Base-by-base conservation (phyloP, 2,113 vertebrate species). In the Spea bombifrons region DNA sequence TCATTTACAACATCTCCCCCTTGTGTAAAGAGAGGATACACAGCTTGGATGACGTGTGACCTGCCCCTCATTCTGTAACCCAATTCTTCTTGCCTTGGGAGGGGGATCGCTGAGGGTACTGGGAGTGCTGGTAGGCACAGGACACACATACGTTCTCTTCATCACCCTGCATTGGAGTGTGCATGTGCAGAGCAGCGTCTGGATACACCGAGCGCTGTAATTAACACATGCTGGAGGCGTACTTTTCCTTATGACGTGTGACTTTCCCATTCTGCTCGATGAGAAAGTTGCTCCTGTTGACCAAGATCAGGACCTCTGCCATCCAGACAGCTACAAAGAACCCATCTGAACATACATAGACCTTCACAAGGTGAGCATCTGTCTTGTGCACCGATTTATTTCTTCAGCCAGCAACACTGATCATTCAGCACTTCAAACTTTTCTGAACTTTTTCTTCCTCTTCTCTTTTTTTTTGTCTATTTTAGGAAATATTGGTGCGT, bases 231-330 rank as follows among this genome's bases (percentile, higher is more conserved):
- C 87, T 86, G 89, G 86, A 88, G 88, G 87, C 88, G 87, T 87
- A 88, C 87, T 88, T 88, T 59, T 86, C 83, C 86, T 85, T 83
- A 86, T 91, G 91, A 91, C 92, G 91, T 91, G 88, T 86, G 86
- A 86, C 88, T 91, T 90, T 90, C 86, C 89, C 88, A 89, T 86
- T 90, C 82, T 88, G 88, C 81, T 83, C 80, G 76, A 86, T 88
- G 89, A 89, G 89, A 88, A 91, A 90, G 88, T 88, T 82, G 81
- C 82, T 90, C 84, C 85, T 88, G 69, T 86, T 87, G 83, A 83
- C 84, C 83, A 72, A 86, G 81, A 82, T 81, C 88, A 84, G 90
- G 90, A 90, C 90, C 88, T 90, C 84, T 91, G 87, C 87, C 91
- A 90, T 88, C 86, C 88, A 86, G 86, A 73, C 43, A 86, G 83